These are phyloP conservation scores for Thalassophryne amazonica DNA, from an alignment of 2,797 vertebrate genomes.

Conservation along the genomic window DNA sequence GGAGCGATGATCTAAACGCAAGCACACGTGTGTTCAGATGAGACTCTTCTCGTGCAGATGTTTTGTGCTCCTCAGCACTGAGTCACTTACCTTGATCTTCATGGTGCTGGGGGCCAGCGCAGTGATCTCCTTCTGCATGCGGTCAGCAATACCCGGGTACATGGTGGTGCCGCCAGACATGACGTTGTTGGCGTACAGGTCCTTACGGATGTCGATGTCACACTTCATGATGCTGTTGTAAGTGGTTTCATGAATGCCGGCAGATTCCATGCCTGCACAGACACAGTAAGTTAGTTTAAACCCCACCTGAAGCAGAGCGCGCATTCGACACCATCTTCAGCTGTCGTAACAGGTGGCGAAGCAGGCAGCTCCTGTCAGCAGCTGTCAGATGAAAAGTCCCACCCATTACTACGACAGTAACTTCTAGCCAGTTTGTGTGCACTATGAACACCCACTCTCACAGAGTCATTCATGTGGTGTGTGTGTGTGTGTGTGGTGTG, in stretches of 20 bases:
- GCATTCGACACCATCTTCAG: constrained; percentile 19
- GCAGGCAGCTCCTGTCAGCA: constrained; percentile 49
- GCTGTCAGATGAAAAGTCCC: too few relatives aligned
- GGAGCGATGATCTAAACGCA: constrained; percentile 89
- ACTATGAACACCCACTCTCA: too few relatives aligned
- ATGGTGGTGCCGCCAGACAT: constrained; percentile 92
- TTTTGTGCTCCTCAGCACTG: too few relatives aligned
- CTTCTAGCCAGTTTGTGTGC: too few relatives aligned
- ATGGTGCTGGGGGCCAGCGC: constrained; percentile 92
- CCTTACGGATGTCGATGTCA: constrained; percentile 88
- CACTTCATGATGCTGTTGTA: constrained; percentile 84
- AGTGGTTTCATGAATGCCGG: constrained; percentile 77
- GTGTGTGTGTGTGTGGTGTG: too few relatives aligned
- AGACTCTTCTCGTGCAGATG: too few relatives aligned
- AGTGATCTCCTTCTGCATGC: constrained; percentile 96
- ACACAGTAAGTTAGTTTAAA: constrained; percentile 7
- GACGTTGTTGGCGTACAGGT: constrained; percentile 93
- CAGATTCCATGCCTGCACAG: constrained; percentile 76
- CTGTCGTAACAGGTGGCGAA: constrained; percentile 61
- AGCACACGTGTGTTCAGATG: constrained; percentile 23
- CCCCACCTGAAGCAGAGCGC: not conserved
- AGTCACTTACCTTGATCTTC: constrained; percentile 86
- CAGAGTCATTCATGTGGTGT: too few relatives aligned
- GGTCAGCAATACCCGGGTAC: constrained; percentile 94
- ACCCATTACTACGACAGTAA: too few relatives aligned